A percentile compares a stretch with the other conserved stretches of the same genome.
Evolutionary conservation across 2,113 vertebrate species (phyloP).

Genomic region (Urocynchramus pylzowi): DNA sequence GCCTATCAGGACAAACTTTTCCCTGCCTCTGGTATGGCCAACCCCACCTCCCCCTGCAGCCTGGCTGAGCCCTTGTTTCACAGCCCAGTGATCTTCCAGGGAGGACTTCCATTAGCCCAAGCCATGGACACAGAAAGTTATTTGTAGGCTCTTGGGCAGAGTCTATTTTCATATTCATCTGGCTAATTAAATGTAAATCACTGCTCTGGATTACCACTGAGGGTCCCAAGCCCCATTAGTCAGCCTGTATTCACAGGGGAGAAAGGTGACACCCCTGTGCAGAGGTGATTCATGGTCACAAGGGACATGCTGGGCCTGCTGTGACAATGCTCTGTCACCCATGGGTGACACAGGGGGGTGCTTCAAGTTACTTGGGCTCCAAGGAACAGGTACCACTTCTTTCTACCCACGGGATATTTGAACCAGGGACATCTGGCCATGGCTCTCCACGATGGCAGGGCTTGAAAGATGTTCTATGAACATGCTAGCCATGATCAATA

Average conservation of each 20-base stretch:
- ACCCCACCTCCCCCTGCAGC: not conserved
- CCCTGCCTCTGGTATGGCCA: fast-evolving
- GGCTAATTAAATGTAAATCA: constrained; percentile 26
- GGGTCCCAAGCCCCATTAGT: not conserved
- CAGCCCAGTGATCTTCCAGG: not conserved
- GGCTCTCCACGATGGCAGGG: fast-evolving
- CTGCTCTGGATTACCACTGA: not conserved
- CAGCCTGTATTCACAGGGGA: not conserved
- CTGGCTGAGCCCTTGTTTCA: fast-evolving
- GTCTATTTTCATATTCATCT: constrained; percentile 44
- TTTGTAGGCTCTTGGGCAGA: constrained; percentile 34
- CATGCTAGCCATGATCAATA: constrained; percentile 10
- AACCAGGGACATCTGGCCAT: constrained; percentile 3
- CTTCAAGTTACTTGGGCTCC: not conserved
- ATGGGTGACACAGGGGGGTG: fast-evolving
- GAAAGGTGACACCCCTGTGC: not conserved
- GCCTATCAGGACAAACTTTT: not conserved
- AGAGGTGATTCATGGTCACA: not conserved
- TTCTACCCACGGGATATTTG: not conserved
- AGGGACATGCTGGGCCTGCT: fast-evolving
- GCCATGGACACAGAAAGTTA: constrained; percentile 39
- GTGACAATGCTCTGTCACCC: not conserved
- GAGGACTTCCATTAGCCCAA: not conserved
- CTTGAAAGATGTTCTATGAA: not conserved
- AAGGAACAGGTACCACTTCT: not conserved